Evolutionary conservation across 2,888 invertebrate species (phyloP), one percentile per base, ranked within the genome.

Genomic region (Scaptomyza caliginosa): DNA sequence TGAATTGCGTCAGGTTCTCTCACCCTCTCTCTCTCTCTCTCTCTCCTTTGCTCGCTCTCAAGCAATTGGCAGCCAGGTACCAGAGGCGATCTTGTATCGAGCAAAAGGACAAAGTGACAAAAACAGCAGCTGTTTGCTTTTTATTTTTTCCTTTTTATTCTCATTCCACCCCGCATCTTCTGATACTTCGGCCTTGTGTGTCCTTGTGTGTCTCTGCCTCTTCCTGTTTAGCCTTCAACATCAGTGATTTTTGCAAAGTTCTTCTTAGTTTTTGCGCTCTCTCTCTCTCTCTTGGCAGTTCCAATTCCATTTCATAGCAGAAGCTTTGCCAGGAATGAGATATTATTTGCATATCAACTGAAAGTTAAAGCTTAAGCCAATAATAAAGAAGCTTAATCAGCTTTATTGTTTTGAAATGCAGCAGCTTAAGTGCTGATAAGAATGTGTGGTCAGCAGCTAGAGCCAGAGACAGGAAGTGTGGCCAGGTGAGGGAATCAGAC

Each of bases 321-420:
- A n/a, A n/a, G n/a, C n/a, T n/a, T n/a, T n/a, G n/a, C n/a, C n/a
- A n/a, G n/a, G n/a, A n/a, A n/a, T n/a, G n/a, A n/a, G n/a, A n/a
- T n/a, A 30, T 30, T 24, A 24, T 6, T 4, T 6, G 24, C 3
- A 5, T n/a, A n/a, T n/a, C n/a, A n/a, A n/a, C n/a, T 3, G 24
- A 6, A 24, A 6, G 4, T 24, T 6, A 24, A 24, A 24, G 24
- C 6, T 24, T 24, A 24, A 24, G 6, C 24, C 1, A 24, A 24
- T 24, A 13, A 38, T 3, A 17, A 21, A 5, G n/a, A 19, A 39
- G n/a, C 3, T 21, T 21, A 39, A 6, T 5, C 13, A 6, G 10
- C 6, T 58, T 58, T 65, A 51, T 72, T 75, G 71, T 51, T 48
- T 54, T 19, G 11, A 34, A 50, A 36, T 59, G 50, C 45, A 45